Percentiles rank a stretch among this genome's conserved stretches.
Evolutionary conservation across 2,797 vertebrate genomes (phyloP).

Genomic region (Phalanger gymnotis): DNA sequence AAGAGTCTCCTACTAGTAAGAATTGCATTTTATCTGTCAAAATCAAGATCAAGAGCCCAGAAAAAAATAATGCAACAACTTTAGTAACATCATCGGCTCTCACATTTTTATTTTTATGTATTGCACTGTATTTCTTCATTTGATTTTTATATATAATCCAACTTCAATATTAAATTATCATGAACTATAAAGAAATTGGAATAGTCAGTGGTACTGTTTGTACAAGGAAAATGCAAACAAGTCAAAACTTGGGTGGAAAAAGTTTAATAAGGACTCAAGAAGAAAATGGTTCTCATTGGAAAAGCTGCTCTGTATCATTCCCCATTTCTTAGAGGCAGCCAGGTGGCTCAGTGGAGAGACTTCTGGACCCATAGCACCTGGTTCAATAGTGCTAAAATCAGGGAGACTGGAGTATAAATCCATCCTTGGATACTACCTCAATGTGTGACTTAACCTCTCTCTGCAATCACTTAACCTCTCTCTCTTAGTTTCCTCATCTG

Average conservation of each 20-base stretch:
- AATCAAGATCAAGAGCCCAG: slow-evolving; percentile 32
- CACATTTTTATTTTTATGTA: slow-evolving; percentile 2
- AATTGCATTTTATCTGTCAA: slow-evolving; percentile 20
- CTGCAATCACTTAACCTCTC: background rate
- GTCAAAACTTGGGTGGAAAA: background rate
- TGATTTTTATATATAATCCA: slow-evolving; percentile 19
- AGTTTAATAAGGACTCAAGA: background rate
- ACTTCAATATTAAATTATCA: slow-evolving; percentile 42
- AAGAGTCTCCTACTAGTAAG: background rate
- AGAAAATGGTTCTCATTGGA: slow-evolving; percentile 11
- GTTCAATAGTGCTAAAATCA: background rate
- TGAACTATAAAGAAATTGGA: slow-evolving; percentile 21
- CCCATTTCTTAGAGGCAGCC: background rate
- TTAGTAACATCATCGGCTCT: background rate
- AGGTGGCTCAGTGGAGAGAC: background rate
- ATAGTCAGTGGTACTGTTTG: background rate
- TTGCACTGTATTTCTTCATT: background rate
- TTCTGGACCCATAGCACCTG: background rate
- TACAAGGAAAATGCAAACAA: slow-evolving; percentile 45
- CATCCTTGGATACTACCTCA: background rate
- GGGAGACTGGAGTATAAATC: background rate
- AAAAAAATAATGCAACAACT: slow-evolving; percentile 22
- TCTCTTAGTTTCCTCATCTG: background rate
- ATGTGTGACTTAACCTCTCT: background rate
- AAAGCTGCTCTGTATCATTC: slow-evolving; percentile 38